Evolutionary conservation across 2,888 invertebrate genomes (phyloP).

Genomic region (Peribatodes rhomboidaria): DNA sequence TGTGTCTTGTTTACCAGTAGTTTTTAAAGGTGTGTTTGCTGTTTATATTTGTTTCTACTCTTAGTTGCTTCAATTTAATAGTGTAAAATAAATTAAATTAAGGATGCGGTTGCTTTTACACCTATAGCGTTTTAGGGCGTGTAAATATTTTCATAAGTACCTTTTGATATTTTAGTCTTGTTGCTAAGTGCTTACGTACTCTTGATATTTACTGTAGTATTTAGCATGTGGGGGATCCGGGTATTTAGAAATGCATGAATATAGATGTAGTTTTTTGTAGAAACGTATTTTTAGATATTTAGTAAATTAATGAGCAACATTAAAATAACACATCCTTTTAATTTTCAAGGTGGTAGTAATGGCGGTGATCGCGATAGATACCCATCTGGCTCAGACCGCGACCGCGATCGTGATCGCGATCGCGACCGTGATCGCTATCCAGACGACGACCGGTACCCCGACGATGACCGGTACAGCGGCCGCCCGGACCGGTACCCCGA

Average conservation of each 20-base stretch:
- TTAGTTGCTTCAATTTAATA: slow-evolving; percentile 12
- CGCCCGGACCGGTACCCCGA: slow-evolving; percentile 83
- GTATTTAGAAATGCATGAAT: slow-evolving; percentile 23
- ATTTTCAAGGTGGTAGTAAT: slow-evolving; percentile 75
- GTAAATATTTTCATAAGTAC: background rate
- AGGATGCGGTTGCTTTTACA: background rate
- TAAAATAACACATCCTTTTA: slow-evolving; percentile 30
- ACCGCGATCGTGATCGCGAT: slow-evolving; percentile 56
- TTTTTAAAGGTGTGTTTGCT: slow-evolving; percentile 10
- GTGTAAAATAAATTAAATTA: slow-evolving; percentile 6
- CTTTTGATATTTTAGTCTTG: background rate
- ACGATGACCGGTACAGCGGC: slow-evolving; percentile 78
- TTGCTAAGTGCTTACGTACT: background rate
- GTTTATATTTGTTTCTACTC: background rate
- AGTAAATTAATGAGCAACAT: background rate
- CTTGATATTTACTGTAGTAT: slow-evolving; percentile 2
- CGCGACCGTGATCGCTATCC: slow-evolving; percentile 76
- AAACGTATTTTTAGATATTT: background rate
- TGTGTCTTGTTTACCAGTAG: slow-evolving; percentile 17
- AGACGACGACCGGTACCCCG: slow-evolving; percentile 83
- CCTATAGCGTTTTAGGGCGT: background rate
- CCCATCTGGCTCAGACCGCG: slow-evolving; percentile 38
- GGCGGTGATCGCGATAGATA: slow-evolving; percentile 58
- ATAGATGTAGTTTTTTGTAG: slow-evolving; percentile 10
- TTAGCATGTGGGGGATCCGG: slow-evolving; percentile 20